These are phyloP conservation scores for Leptinotarsa undecemlineata DNA, from an alignment of 1,140 invertebrate genomes.

Conservation along the genomic window DNA sequence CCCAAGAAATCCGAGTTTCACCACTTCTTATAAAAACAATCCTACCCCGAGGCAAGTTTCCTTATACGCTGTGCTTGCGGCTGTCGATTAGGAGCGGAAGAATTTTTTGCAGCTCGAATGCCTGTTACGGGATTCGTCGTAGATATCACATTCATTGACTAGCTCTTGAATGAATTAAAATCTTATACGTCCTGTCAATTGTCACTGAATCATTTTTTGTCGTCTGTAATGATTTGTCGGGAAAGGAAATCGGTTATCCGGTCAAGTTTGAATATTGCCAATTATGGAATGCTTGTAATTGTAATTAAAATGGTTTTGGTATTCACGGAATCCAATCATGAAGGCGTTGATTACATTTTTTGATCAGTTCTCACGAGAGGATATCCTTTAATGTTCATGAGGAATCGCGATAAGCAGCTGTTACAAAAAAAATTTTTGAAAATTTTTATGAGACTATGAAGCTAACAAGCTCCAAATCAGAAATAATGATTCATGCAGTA, in stretches of 20 bases:
- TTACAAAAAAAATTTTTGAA: too few relatives aligned
- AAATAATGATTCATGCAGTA: too few relatives aligned
- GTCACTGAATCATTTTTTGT: neutral
- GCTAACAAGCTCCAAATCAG: too few relatives aligned
- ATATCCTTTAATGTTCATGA: too few relatives aligned
- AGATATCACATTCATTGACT: conserved; percentile 3
- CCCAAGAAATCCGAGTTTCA: too few relatives aligned
- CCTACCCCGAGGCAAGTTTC: neutral
- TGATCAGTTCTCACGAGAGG: too few relatives aligned
- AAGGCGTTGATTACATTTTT: too few relatives aligned
- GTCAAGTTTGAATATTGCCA: neutral
- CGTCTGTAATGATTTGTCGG: neutral
- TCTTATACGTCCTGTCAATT: neutral
- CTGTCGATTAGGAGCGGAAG: neutral
- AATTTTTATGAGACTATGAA: too few relatives aligned
- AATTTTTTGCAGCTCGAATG: neutral
- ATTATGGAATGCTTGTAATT: neutral
- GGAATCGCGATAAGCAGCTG: too few relatives aligned
- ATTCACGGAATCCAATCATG: too few relatives aligned
- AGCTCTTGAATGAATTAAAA: neutral
- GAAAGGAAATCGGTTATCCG: neutral
- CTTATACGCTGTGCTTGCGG: neutral
- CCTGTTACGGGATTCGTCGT: conserved; percentile 1
- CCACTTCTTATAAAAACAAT: neutral
- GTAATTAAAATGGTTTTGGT: too few relatives aligned